Conservation (phyloP, 2,113 vertebrate species). For the Delphinapterus leucas region DNA sequence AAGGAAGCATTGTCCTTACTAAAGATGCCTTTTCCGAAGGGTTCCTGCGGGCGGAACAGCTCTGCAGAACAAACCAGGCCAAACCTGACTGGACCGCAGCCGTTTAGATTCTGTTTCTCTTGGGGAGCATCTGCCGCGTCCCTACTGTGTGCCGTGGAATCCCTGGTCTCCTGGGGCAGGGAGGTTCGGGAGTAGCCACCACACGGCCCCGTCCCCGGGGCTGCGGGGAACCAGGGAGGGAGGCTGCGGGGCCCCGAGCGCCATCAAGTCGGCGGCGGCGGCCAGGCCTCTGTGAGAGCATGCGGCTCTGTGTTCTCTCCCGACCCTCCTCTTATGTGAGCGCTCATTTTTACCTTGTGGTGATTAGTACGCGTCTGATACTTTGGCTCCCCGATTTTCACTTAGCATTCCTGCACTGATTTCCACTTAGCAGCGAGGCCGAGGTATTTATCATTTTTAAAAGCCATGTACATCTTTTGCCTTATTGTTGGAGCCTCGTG, state of each 20-base stretch:
- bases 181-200: neutral
- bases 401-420: conserved; percentile 47
- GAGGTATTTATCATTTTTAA: conserved; percentile 58
- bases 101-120: neutral
- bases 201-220: neutral
- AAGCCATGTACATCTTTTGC: neutral
- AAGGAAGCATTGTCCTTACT: conserved; percentile 45
- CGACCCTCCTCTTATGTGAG: conserved; percentile 6
- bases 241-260: neutral
- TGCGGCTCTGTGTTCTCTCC: neutral
- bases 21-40: conserved; percentile 38
- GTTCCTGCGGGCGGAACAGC: neutral
- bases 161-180: neutral
- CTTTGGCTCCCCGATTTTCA: conserved; percentile 20
- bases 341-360: neutral
- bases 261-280: neutral
- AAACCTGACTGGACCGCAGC: neutral
- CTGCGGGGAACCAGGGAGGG: neutral
- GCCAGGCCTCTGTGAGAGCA: neutral
- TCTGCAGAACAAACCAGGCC: neutral
- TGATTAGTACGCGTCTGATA: conserved; percentile 47
- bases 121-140: neutral
- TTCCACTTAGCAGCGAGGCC: conserved; percentile 36
- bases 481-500: neutral
- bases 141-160: conserved; percentile 41